Conservation (phyloP, 2,797 vertebrate genomes). For the Tarsius wallacei region DNA sequence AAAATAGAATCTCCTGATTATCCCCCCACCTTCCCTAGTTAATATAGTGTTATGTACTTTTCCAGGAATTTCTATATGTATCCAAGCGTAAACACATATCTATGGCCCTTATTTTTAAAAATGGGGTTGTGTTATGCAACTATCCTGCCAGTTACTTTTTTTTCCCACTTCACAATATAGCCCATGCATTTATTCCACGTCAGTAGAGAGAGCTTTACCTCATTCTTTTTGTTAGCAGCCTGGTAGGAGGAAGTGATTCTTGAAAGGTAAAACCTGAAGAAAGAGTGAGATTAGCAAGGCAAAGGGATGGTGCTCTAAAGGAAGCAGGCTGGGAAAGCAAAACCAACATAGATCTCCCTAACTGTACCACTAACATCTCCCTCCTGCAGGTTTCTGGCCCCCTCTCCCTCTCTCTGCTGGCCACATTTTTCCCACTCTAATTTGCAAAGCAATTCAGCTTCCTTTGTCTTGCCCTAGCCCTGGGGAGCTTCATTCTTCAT, state of each 20-base stretch:
- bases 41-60: background rate
- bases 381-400: background rate
- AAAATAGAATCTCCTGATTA: slow-evolving; percentile 46
- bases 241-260: slow-evolving; percentile 59
- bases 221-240: slow-evolving; percentile 34
- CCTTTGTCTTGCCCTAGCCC: slow-evolving; percentile 69
- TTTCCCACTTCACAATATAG: background rate
- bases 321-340: slow-evolving; percentile 11
- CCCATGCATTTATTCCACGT: slow-evolving; percentile 17
- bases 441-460: slow-evolving; percentile 67
- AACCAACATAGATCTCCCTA: slow-evolving; percentile 2
- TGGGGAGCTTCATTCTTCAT: slow-evolving; percentile 74
- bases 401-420: background rate
- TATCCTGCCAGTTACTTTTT: background rate
- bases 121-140: background rate
- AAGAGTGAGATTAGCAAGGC: slow-evolving; percentile 23
- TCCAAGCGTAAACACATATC: background rate
- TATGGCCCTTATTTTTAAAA: background rate
- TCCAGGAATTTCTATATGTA: slow-evolving; percentile 11
- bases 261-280: slow-evolving; percentile 66
- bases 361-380: background rate
- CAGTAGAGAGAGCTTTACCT: background rate
- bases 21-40: background rate
- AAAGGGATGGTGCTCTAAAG: slow-evolving; percentile 38
- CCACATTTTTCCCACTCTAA: slow-evolving; percentile 58